A percentile compares a stretch with the other conserved stretches of the same genome.
These are phyloP conservation scores for Punctoribates punctum DNA, from an alignment of 2,888 invertebrate genomes.

Conservation along the genomic window DNA sequence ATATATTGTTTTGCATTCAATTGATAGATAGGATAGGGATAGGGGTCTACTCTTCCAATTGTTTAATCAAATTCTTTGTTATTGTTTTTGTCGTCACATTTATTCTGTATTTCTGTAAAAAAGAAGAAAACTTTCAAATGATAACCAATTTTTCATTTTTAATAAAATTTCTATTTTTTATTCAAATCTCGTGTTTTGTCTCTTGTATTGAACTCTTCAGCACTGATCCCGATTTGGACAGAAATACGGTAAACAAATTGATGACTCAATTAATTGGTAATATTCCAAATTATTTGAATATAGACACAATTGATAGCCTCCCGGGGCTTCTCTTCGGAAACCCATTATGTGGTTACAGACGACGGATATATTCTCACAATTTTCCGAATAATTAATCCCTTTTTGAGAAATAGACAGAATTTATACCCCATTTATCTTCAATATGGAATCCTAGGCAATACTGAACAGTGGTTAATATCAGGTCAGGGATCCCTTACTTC, in stretches of 20 bases:
- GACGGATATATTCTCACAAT: constrained; percentile 32
- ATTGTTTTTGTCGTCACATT: too few species aligned
- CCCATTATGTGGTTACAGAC: constrained; percentile 29
- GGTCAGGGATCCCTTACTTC: background rate
- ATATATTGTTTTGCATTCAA: too few species aligned
- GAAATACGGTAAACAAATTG: constrained; percentile 9
- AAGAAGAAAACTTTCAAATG: background rate
- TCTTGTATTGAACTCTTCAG: constrained; percentile 13
- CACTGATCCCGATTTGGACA: constrained; percentile 19
- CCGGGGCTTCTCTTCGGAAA: constrained; percentile 35
- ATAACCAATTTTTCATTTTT: background rate
- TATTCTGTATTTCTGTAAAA: too few species aligned
- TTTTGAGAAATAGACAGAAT: background rate
- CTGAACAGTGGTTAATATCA: background rate
- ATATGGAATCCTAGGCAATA: background rate
- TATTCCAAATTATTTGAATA: background rate
- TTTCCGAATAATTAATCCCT: constrained; percentile 39
- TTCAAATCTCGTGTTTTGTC: background rate
- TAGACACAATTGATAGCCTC: constrained; percentile 33
- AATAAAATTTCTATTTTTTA: background rate
- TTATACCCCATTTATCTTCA: constrained; percentile 28
- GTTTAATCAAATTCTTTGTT: too few species aligned
- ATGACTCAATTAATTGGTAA: background rate
- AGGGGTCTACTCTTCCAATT: too few species aligned
- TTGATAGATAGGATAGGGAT: too few species aligned